These are phyloP conservation scores for Andrena hattorfiana DNA, from an alignment of 2,888 invertebrate genomes.

Conservation along the genomic window DNA sequence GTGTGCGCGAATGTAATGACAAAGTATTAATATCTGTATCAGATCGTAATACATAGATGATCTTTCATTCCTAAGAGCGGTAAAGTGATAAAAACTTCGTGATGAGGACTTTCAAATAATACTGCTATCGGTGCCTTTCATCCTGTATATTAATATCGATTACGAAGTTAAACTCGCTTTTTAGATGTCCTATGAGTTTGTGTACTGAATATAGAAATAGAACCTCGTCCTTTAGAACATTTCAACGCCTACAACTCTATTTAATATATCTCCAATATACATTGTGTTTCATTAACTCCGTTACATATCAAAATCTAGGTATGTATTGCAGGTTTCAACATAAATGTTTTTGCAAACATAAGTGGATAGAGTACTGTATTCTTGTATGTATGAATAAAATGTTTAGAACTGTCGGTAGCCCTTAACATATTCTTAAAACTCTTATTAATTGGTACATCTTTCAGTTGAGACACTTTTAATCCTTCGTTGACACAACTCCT, in stretches of 20 bases:
- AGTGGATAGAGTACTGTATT: too few species aligned
- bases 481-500: too few species aligned
- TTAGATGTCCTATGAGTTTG: neutral
- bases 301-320: too few species aligned
- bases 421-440: too few species aligned
- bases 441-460: too few species aligned
- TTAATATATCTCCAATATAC: neutral
- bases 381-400: too few species aligned
- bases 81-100: constrained; percentile 35
- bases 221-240: neutral
- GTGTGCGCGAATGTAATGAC: constrained; percentile 75
- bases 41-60: constrained; percentile 79
- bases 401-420: too few species aligned
- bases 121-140: constrained; percentile 45
- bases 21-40: constrained; percentile 77
- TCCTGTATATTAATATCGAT: constrained; percentile 35
- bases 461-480: too few species aligned
- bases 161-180: neutral
- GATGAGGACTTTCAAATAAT: constrained; percentile 38
- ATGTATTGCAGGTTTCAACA: too few species aligned
- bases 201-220: neutral
- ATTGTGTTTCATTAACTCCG: neutral
- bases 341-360: too few species aligned
- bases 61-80: constrained; percentile 53
- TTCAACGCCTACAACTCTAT: neutral